Evolutionary conservation across 2,888 invertebrate species (phyloP).

Genomic region (Lathronympha strigana): DNA sequence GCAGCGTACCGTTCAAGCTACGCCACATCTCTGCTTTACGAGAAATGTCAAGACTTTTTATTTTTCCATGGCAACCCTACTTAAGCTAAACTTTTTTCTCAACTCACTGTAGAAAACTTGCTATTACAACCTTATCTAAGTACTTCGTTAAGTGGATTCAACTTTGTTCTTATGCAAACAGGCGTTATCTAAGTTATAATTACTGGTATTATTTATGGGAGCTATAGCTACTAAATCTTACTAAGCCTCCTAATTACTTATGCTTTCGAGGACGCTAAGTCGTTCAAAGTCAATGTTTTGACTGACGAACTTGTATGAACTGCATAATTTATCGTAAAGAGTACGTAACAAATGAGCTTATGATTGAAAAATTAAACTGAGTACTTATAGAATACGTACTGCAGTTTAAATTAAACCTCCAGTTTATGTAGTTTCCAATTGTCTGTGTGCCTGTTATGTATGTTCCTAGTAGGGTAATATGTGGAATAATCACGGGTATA

Average conservation of each 20-base stretch:
- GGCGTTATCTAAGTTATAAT: conserved; percentile 53
- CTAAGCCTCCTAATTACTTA: conserved; percentile 47
- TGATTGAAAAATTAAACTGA: conserved; percentile 29
- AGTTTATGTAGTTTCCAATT: no score
- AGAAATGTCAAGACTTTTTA: no score
- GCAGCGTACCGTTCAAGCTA: no score
- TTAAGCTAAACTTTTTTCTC: conserved; percentile 31
- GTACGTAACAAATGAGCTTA: conserved; percentile 57
- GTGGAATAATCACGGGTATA: no score
- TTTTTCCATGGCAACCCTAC: no score
- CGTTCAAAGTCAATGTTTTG: conserved; percentile 48
- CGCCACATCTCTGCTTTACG: no score
- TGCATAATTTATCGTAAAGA: conserved; percentile 56
- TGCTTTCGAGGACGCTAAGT: conserved; percentile 52
- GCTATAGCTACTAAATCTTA: no score
- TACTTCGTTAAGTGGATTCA: conserved; percentile 50
- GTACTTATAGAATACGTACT: no score
- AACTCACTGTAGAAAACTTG: conserved; percentile 47
- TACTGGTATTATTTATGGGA: conserved; percentile 58
- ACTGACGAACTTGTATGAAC: conserved; percentile 37
- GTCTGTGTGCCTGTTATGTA: no score
- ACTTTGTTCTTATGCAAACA: conserved; percentile 51
- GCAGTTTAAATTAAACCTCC: no score
- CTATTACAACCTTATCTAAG: conserved; percentile 39
- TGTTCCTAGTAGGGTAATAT: no score